Base-by-base conservation (phyloP, 2,888 invertebrate species). In the Endomychus coccineus region DNA sequence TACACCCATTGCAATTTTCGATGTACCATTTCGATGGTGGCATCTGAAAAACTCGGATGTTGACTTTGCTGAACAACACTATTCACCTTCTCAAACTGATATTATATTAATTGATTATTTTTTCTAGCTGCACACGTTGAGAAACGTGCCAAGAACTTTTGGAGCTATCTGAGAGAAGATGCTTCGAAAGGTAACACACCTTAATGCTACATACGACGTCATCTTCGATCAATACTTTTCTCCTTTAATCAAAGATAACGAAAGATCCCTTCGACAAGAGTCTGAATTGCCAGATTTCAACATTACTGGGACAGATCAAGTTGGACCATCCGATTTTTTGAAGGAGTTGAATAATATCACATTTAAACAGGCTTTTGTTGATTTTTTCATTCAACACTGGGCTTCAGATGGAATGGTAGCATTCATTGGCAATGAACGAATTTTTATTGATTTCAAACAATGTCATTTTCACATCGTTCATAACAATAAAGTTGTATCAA, bases 101-200 rank as follows among this genome's bases (percentile, higher is more conserved):
- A 34, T 54, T 16, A 15, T 51, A n/a, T 36, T 61, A 24, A 44
- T 58, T 36, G 58, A 61, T 49, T 58, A 55, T 5, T 62, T 61
- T 36, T 58, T 43, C 33, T 21, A 43, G 12, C 24, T 42, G n/a
- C 55, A 58, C 43, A 39, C 49, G 3, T 47, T 52, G 34, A 56
- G 49, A 48, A 46, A 58, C 36, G 37, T 56, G 1, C 55, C 57
- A 12, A 33, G 40, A 47, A 52, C 50, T 16, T 59, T 54, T 43
- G 54, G 52, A 34, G 35, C 28, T 33, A 51, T 59, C 27, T 52
- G 55, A 3, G 49, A 52, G 29, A 54, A 54, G 49, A 44, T 52
- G 25, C 21, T 55, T n/a, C 37, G 39, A 43, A 48, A 21, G 29
- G 29, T 36, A 14, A 28, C 29, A n/a, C 21, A 28, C 3, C 4